Evolutionary conservation across 1,140 invertebrate species (phyloP).

Genomic region (Vanessa tameamea): DNA sequence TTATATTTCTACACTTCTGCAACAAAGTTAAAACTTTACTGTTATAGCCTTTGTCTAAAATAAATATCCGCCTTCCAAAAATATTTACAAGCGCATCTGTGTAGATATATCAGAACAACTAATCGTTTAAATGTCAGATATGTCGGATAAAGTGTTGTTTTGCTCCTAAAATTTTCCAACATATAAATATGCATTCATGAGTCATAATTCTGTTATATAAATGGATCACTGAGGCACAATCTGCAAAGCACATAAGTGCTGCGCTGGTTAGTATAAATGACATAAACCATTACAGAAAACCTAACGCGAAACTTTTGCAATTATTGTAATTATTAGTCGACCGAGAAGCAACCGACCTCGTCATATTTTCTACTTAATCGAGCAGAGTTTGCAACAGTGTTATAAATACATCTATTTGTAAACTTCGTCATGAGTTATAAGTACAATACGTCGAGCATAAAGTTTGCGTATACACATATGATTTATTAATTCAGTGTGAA

Average conservation of each 20-base stretch:
- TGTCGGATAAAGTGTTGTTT: no score
- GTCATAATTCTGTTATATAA: conserved; percentile 13
- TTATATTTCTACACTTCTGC: conserved; percentile 57
- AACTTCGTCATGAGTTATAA: conserved; percentile 46
- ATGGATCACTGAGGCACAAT: not conserved
- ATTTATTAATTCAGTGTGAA: conserved; percentile 31
- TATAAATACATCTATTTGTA: conserved; percentile 69
- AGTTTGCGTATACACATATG: conserved; percentile 16
- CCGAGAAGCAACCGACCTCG: conserved; percentile 61
- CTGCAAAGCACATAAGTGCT: conserved; percentile 4
- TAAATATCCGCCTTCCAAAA: not conserved
- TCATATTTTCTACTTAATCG: conserved; percentile 77
- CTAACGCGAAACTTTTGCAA: conserved; percentile 71
- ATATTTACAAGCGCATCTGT: not conserved
- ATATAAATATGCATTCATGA: conserved; percentile 7
- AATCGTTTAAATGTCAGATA: no score
- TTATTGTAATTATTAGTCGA: conserved; percentile 75
- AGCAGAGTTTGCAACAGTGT: conserved; percentile 63
- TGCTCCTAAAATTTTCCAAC: not conserved
- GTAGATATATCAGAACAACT: no score
- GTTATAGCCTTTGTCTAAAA: conserved; percentile 3
- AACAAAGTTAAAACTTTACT: conserved; percentile 27
- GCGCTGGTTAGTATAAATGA: conserved; percentile 30
- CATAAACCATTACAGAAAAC: conserved; percentile 55
- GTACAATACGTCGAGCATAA: conserved; percentile 40